Conservation (phyloP, 2,113 vertebrate genomes). For the Aldabrachelys gigantea region DNA sequence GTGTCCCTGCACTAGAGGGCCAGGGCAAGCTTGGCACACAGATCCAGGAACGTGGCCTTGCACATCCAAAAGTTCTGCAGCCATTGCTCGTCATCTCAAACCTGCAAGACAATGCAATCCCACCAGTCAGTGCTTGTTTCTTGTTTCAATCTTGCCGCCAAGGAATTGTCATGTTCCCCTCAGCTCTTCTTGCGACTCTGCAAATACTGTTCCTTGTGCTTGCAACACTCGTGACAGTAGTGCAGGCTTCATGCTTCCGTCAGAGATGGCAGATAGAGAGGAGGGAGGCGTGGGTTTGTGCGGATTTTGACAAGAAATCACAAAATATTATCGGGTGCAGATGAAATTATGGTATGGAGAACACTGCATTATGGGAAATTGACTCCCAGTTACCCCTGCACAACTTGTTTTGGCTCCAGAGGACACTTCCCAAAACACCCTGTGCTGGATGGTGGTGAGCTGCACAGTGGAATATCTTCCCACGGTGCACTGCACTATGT, state of each 20-base stretch:
- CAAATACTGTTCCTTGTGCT: not conserved
- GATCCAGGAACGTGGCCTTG: not conserved
- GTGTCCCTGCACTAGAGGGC: not conserved
- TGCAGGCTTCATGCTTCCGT: not conserved
- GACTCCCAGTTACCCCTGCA: not conserved
- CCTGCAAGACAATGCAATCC: not conserved
- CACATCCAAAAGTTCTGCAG: not conserved
- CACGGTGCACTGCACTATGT: not conserved
- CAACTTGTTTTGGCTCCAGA: no score
- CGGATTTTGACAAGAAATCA: not conserved
- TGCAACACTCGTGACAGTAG: not conserved
- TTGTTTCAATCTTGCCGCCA: not conserved
- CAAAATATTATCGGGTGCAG: not conserved
- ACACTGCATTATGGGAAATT: not conserved
- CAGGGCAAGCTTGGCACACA: not conserved
- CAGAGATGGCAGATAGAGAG: not conserved
- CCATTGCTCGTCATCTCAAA: not conserved
- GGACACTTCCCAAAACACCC: not conserved
- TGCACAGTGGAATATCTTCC: not conserved
- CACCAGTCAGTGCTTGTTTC: not conserved
- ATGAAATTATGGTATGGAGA: not conserved
- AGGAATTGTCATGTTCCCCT: not conserved
- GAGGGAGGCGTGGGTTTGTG: not conserved
- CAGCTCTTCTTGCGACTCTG: not conserved
- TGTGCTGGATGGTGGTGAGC: not conserved